Percentiles rank a stretch among this genome's conserved stretches.
These are phyloP conservation scores for Xanthia icteritia DNA, from an alignment of 2,888 invertebrate species.

Conservation along the genomic window DNA sequence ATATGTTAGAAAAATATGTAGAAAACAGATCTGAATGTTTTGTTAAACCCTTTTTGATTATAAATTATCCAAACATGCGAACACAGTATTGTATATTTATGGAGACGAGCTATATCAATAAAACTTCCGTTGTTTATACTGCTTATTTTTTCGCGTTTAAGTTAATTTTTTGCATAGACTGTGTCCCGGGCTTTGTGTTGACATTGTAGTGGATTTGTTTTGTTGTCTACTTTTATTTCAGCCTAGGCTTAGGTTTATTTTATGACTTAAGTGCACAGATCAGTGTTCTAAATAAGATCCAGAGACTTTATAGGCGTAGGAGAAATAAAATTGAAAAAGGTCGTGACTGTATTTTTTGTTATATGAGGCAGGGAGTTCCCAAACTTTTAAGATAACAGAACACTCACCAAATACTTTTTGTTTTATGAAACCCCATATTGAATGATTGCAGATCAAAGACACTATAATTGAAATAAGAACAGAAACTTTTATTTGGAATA, in stretches of 20 bases:
- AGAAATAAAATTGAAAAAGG: conserved; percentile 9
- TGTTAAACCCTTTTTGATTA: conserved; percentile 37
- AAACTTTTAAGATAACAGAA: no score
- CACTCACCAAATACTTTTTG: no score
- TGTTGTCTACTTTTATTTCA: conserved; percentile 39
- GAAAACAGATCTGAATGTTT: conserved; percentile 30
- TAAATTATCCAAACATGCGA: conserved; percentile 24
- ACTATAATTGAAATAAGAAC: no score
- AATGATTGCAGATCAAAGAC: no score
- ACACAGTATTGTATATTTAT: conserved; percentile 24
- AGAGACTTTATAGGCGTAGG: conserved; percentile 2
- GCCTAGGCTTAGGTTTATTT: conserved; percentile 42
- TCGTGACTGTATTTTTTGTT: neutral
- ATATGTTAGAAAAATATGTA: conserved; percentile 57
- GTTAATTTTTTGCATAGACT: conserved; percentile 20
- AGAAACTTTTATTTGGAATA: no score
- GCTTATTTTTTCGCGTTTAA: conserved; percentile 10
- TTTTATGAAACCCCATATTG: no score
- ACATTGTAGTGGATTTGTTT: conserved; percentile 41
- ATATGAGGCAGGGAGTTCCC: no score
- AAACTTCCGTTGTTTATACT: conserved; percentile 21
- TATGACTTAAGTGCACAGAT: conserved; percentile 38
- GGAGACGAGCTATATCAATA: conserved; percentile 19
- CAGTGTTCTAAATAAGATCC: conserved; percentile 41
- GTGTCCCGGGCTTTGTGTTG: conserved; percentile 21